phyloP scores from a whole-genome alignment of 2,888 invertebrate genomes.

The Allacma fusca region DNA sequence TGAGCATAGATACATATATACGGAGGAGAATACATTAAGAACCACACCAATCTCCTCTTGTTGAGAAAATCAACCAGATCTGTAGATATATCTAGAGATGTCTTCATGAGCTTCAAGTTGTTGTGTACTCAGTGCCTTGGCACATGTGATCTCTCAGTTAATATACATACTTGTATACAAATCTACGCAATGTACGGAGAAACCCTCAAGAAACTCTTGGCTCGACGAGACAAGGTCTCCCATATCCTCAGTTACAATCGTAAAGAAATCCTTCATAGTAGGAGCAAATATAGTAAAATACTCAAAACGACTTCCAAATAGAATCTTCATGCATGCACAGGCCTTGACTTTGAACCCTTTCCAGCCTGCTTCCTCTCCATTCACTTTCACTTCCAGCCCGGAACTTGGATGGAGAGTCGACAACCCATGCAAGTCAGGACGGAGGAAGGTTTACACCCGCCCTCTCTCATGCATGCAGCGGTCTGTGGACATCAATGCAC shows the following conservation, averaged over 20 bases:
- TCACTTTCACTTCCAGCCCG: conserved; percentile 2
- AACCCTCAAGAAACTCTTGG: no score
- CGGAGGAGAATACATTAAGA: neutral
- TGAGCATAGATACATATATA: neutral
- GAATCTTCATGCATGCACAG: conserved; percentile 12
- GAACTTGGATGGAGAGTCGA: conserved; percentile 18
- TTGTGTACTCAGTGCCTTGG: no score
- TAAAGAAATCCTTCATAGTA: conserved; percentile 3
- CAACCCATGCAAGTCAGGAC: conserved; percentile 1
- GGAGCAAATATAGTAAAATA: neutral
- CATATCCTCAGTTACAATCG: no score
- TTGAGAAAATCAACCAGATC: neutral
- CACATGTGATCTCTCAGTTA: no score
- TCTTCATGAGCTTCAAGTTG: no score
- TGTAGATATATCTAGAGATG: no score
- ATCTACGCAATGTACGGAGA: no score
- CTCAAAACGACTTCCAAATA: neutral
- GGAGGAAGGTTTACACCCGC: no score
- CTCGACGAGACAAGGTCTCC: no score
- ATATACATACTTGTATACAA: no score
- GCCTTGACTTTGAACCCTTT: conserved; percentile 37
- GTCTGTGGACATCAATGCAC: no score
- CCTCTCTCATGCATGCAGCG: no score
- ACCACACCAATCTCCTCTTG: conserved; percentile 6
- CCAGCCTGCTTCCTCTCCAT: conserved; percentile 5